phyloP scores from a whole-genome alignment of 2,888 invertebrate species.

The Thecophora atra region DNA sequence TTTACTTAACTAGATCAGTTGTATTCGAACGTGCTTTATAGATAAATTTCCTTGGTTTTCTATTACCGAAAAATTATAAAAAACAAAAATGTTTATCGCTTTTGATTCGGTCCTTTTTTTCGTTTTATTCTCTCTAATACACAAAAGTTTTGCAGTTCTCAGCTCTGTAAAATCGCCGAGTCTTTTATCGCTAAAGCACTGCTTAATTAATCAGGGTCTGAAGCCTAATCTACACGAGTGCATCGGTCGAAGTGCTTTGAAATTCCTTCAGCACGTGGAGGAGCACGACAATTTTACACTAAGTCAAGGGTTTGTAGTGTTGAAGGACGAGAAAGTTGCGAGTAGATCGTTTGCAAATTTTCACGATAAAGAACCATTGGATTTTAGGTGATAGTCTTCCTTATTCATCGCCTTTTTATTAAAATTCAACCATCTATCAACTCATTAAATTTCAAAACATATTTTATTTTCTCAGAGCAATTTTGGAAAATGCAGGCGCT shows the following conservation, averaged over 20 bases:
- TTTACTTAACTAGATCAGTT: constrained; percentile 7
- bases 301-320: constrained; percentile 72
- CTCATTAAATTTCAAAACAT: background rate
- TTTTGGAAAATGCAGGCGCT: constrained; percentile 75
- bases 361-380: constrained; percentile 78
- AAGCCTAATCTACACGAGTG: constrained; percentile 71
- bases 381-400: constrained; percentile 70
- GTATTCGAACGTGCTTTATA: constrained; percentile 14
- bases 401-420: background rate
- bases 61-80: background rate
- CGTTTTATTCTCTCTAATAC: constrained; percentile 15
- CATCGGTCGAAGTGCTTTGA: constrained; percentile 76
- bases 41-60: background rate
- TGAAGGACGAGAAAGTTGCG: constrained; percentile 72
- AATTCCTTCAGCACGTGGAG: constrained; percentile 73
- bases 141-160: constrained; percentile 33
- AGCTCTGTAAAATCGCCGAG: constrained; percentile 44
- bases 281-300: constrained; percentile 75
- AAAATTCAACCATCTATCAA: background rate
- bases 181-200: constrained; percentile 62
- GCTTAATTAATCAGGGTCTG: constrained; percentile 64
- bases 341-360: constrained; percentile 75
- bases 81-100: background rate
- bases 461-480: constrained; percentile 65
- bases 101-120: background rate